Conservation (phyloP, 2,888 invertebrate species). For the Cataglyphis altisquamis region DNA sequence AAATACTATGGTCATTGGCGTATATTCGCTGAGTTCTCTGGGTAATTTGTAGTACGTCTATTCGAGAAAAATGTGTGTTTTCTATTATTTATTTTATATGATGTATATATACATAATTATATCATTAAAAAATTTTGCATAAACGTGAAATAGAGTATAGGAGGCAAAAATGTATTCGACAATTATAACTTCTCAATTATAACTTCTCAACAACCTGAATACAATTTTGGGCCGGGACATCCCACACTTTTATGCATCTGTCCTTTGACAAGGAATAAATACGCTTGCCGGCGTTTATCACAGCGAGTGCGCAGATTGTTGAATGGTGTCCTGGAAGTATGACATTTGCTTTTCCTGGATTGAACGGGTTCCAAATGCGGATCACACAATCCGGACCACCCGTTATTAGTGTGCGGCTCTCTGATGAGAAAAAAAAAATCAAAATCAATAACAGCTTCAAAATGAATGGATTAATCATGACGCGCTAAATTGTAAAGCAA, state of each 20-base stretch:
- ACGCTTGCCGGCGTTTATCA: constrained; percentile 90
- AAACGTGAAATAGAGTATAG: neutral
- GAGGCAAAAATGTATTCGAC: neutral
- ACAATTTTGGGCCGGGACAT: constrained; percentile 89
- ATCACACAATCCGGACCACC: constrained; percentile 93
- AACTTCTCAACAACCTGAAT: constrained; percentile 87
- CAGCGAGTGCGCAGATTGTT: constrained; percentile 89
- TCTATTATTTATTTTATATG: constrained; percentile 17
- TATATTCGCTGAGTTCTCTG: constrained; percentile 88
- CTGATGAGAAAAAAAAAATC: constrained; percentile 77
- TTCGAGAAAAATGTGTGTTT: constrained; percentile 1
- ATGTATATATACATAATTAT: neutral
- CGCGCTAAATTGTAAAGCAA: neutral
- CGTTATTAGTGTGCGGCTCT: constrained; percentile 86
- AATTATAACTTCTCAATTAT: neutral
- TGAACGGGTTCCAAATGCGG: constrained; percentile 93
- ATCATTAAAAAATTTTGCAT: neutral
- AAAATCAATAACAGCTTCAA: neutral
- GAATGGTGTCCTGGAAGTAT: constrained; percentile 91
- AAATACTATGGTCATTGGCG: constrained; percentile 89
- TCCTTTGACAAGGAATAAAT: constrained; percentile 92
- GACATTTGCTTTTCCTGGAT: constrained; percentile 89
- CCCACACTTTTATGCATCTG: constrained; percentile 93
- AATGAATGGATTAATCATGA: neutral
- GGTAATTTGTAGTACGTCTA: constrained; percentile 91